Evolutionary conservation across 2,888 invertebrate genomes (phyloP).

Genomic region (Spilosoma lubricipeda): DNA sequence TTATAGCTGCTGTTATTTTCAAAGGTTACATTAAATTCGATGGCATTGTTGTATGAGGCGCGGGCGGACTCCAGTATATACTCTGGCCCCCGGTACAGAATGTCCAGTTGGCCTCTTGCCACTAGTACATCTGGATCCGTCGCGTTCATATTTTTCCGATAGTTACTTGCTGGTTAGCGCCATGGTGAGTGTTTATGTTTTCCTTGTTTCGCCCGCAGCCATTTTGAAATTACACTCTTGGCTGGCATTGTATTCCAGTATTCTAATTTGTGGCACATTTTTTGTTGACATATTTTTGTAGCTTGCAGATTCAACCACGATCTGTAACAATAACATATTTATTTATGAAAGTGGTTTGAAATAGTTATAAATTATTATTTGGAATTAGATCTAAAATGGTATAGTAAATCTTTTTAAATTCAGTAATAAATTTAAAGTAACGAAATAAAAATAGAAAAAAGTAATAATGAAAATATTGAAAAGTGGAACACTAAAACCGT

Average conservation of each 20-base stretch:
- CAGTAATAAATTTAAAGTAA: not conserved
- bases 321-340: slow-evolving; percentile 72
- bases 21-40: slow-evolving; percentile 74
- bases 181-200: slow-evolving; percentile 83
- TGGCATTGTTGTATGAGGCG: slow-evolving; percentile 63
- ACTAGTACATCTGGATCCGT: slow-evolving; percentile 73
- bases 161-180: slow-evolving; percentile 76
- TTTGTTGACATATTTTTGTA: slow-evolving; percentile 74
- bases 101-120: slow-evolving; percentile 80
- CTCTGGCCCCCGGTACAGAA: slow-evolving; percentile 70
- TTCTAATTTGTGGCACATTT: slow-evolving; percentile 76
- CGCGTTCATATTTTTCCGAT: slow-evolving; percentile 81
- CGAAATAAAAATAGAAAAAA: not conserved
- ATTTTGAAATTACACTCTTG: slow-evolving; percentile 83
- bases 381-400: not conserved
- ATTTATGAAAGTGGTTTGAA: slow-evolving; percentile 18
- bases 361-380: not conserved
- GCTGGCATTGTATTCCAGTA: slow-evolving; percentile 79
- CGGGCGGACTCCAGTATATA: slow-evolving; percentile 65
- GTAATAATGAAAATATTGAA: not conserved
- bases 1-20: slow-evolving; percentile 70
- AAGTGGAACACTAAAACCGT: not conserved
- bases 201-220: slow-evolving; percentile 81
- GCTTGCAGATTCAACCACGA: slow-evolving; percentile 55
- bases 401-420: not conserved